Conservation (phyloP, 2,888 invertebrate species). For the Phania funesta region DNA sequence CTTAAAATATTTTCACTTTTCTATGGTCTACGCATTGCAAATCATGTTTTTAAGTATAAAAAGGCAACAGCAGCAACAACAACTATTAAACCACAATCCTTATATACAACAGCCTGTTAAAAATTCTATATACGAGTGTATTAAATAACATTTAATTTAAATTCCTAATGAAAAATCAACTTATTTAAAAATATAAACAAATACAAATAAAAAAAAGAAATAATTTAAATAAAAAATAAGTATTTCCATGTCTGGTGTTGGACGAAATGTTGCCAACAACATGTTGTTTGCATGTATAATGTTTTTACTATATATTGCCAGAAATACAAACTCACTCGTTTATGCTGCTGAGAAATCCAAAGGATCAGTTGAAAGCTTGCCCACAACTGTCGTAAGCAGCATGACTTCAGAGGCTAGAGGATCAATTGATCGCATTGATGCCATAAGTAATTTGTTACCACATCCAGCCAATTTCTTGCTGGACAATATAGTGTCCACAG, state of each 20-base stretch:
- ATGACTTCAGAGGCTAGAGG: conserved; percentile 53
- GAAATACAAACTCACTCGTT: conserved; percentile 1
- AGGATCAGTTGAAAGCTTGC: conserved; percentile 8
- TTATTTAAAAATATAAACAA: not conserved
- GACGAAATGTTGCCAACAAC: conserved; percentile 67
- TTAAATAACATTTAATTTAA: conserved; percentile 42
- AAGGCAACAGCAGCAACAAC: conserved; percentile 47
- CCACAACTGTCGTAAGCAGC: conserved; percentile 12
- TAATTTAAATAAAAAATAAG: not conserved
- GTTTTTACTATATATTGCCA: not conserved
- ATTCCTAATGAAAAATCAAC: not conserved
- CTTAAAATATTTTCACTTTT: not conserved
- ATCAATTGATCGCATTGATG: conserved; percentile 53
- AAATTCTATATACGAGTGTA: conserved; percentile 38
- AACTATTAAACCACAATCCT: conserved; percentile 59
- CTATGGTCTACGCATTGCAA: conserved; percentile 18
- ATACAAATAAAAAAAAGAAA: conserved; percentile 7
- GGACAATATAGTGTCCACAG: conserved; percentile 75
- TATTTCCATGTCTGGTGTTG: conserved; percentile 41
- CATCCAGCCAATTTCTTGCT: conserved; percentile 74
- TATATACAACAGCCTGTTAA: conserved; percentile 60
- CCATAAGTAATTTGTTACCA: conserved; percentile 60
- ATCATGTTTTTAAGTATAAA: conserved; percentile 61
- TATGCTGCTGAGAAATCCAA: conserved; percentile 24
- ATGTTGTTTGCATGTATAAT: conserved; percentile 57